Conservation (phyloP, 64 coral and sea anemone species). For the Cladopsammia gracilis region DNA sequence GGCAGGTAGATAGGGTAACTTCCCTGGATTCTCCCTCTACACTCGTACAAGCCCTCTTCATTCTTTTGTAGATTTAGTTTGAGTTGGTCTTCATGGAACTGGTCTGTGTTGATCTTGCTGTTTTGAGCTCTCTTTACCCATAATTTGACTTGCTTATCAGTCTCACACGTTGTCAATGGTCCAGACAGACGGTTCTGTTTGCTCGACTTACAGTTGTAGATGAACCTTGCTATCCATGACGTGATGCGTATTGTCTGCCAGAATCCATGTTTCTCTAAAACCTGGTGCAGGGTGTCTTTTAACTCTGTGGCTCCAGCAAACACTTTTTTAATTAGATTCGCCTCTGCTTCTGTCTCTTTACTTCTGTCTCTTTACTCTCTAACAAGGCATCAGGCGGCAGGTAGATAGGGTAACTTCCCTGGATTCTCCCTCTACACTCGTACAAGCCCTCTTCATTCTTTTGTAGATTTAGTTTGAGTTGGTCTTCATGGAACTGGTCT, state of each 20-base stretch:
- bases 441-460: no score
- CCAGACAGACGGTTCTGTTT: no score
- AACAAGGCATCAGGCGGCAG: conserved; percentile 30
- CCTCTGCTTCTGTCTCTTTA: conserved; percentile 32
- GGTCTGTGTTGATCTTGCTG: no score
- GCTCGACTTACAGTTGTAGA: conserved; percentile 22
- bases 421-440: conserved; percentile 33
- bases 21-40: conserved; percentile 43
- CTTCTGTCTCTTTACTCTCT: no score
- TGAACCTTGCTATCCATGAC: conserved; percentile 39
- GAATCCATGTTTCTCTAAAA: conserved; percentile 41
- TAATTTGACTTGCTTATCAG: no score
- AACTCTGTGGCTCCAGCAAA: conserved; percentile 11
- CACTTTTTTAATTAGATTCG: conserved; percentile 28
- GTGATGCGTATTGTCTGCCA: conserved; percentile 55
- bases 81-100: no score
- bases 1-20: conserved; percentile 48
- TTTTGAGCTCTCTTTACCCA: no score
- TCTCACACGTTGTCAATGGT: no score
- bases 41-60: no score
- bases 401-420: conserved; percentile 48
- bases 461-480: no score
- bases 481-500: no score
- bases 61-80: no score
- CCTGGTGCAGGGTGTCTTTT: conserved; percentile 18